phyloP scores from a whole-genome alignment of 2,113 vertebrate species.

The Garra rufa region DNA sequence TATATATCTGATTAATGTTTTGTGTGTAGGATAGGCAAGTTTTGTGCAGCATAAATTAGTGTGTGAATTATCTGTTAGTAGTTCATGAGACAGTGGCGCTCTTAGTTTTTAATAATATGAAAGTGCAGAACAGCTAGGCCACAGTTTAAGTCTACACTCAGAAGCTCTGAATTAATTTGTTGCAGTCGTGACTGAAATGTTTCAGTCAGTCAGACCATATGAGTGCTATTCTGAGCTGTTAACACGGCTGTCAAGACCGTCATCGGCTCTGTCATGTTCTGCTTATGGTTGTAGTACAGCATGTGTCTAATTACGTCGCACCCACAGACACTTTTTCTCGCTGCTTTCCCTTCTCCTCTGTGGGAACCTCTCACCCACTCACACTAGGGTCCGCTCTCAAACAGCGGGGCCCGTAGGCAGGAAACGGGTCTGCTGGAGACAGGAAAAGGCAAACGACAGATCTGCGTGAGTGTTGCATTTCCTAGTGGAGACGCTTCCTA shows the following conservation, averaged over 20 bases:
- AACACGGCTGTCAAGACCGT: background rate
- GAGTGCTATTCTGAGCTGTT: conserved; percentile 21
- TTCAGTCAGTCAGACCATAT: background rate
- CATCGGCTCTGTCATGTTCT: background rate
- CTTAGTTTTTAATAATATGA: background rate
- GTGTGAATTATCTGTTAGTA: background rate
- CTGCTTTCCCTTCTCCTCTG: conserved; percentile 41
- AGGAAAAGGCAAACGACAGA: conserved; percentile 53
- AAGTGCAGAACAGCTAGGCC: background rate
- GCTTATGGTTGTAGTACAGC: conserved; percentile 20
- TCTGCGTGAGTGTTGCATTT: conserved; percentile 25
- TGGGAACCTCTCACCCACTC: conserved; percentile 30
- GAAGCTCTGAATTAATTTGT: background rate
- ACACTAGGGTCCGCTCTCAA: conserved; percentile 2
- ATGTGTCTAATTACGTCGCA: background rate
- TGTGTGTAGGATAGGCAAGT: background rate
- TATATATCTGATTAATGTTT: background rate
- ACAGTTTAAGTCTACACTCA: background rate
- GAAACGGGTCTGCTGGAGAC: conserved; percentile 50
- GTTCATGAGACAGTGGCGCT: background rate
- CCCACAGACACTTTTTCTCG: background rate
- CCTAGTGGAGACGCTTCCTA: background rate
- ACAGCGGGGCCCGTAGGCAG: conserved; percentile 21
- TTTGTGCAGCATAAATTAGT: background rate
- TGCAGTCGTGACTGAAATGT: conserved; percentile 14